Conservation (phyloP, 2,888 invertebrate species). For the Cheilosia impressa region DNA sequence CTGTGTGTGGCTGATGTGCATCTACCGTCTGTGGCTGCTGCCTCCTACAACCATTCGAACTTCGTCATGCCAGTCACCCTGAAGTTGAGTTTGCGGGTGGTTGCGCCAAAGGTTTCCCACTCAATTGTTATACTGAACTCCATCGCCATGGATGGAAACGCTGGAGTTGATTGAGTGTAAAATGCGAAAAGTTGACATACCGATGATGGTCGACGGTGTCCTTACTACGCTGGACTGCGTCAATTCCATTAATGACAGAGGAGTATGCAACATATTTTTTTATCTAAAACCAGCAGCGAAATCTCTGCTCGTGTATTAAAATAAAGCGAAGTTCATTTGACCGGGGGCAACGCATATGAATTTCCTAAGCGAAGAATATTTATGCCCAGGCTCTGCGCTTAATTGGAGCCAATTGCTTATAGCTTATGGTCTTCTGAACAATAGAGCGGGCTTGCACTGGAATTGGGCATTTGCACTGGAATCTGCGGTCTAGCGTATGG, state of each 20-base stretch:
- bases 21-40: constrained; percentile 4
- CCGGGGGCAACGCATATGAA: constrained; percentile 38
- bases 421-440: constrained; percentile 15
- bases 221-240: constrained; percentile 45
- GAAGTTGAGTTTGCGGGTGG: constrained; percentile 51
- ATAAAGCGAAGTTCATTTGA: constrained; percentile 54
- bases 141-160: constrained; percentile 9
- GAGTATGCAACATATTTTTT: constrained; percentile 29
- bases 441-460: constrained; percentile 12
- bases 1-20: constrained; percentile 28
- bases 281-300: constrained; percentile 43
- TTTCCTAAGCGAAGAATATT: constrained; percentile 43
- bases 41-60: constrained; percentile 31
- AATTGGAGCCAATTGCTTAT: constrained; percentile 62
- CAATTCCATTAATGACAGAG: constrained; percentile 53
- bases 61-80: constrained; percentile 51
- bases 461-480: constrained; percentile 26
- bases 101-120: constrained; percentile 9
- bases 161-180: constrained; percentile 68
- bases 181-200: constrained; percentile 60
- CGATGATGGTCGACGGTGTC: constrained; percentile 46
- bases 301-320: constrained; percentile 50
- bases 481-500: constrained; percentile 18
- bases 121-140: background rate
- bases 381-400: constrained; percentile 42